phyloP scores from a whole-genome alignment of 2,888 invertebrate species.

The Calephelis perditalis region DNA sequence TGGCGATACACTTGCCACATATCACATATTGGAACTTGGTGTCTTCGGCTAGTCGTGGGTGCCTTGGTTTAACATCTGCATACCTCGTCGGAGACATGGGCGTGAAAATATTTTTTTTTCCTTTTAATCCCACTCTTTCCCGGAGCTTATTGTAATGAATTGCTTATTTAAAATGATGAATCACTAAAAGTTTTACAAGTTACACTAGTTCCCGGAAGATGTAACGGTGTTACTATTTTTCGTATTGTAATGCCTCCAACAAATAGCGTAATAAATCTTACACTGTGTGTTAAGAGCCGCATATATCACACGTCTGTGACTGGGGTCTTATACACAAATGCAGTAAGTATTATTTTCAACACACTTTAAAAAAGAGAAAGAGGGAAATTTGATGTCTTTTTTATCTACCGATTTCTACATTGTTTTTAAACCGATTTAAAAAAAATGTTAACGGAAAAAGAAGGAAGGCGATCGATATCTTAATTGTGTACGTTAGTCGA shows the following conservation, averaged over 20 bases:
- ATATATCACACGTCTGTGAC: conserved; percentile 10
- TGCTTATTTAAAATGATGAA: background rate
- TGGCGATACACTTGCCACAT: too few species aligned
- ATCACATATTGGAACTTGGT: too few species aligned
- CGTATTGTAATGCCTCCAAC: conserved; percentile 7
- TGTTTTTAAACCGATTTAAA: too few species aligned
- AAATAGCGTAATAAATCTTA: conserved; percentile 5
- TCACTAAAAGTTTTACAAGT: background rate
- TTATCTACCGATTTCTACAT: too few species aligned
- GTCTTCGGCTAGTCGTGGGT: too few species aligned
- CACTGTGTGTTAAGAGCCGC: conserved; percentile 5
- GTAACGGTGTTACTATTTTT: conserved; percentile 3
- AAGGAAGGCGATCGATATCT: too few species aligned
- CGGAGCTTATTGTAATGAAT: background rate
- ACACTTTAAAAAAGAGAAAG: too few species aligned
- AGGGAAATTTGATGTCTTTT: too few species aligned
- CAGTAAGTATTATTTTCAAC: background rate
- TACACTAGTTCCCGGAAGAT: background rate
- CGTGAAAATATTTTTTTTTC: background rate
- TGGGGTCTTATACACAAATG: background rate
- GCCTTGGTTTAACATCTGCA: background rate
- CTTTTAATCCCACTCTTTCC: too few species aligned
- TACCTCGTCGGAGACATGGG: background rate
- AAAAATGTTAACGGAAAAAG: too few species aligned
- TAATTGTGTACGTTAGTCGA: too few species aligned